Base-by-base conservation (phyloP, 1,140 invertebrate species). In the Lordiphosa mommai region DNA sequence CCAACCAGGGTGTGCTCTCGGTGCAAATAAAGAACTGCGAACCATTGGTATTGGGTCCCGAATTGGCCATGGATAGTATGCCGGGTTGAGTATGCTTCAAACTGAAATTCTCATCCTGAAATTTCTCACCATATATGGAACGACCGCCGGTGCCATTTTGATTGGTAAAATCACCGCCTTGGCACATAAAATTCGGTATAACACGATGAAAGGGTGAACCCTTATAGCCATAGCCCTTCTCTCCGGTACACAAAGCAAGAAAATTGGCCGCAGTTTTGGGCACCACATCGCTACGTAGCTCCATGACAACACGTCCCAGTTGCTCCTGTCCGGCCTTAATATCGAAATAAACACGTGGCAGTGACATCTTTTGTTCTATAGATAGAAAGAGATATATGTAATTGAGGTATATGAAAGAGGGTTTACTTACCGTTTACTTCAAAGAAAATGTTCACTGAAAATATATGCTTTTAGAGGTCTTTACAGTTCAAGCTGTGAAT, bases 21-120 rank as follows among this genome's bases (percentile, higher is more conserved):
- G 36, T 38, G 36, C 36, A 38, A 7, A 38, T 38, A 6, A 38
- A 38, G 36, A 38, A 38, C 14, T 38, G 36, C 5, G 36, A 38
- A 9, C 36, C 36, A 38, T 38, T 38, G 2, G 36, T 16, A 13
- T 38, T 38, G 36, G 36, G 13, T 2, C 36, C 36, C 8, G 36
- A 13, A 9, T 38, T 38, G 13, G 36, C 36, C 36, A 38, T 38
- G 1, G 36, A 38, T 1, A 38, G 13, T 3, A 38, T n/a, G 4
- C 36, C 36, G 36, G 36, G 36, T 3, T 13, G 13, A 4, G 36
- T 38, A 3, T 38, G 36, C 36, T 38, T 17, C 8, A 38, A 9
- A 2, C 7, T 13, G 14, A 38, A 38, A 4, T 38, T 38, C 6
- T 38, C 36, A n/a, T 38, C 36, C 1, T 38, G 14, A 9, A 38